phyloP scores from a whole-genome alignment of 2,113 vertebrate species.

The Lipotes vexillifer region DNA sequence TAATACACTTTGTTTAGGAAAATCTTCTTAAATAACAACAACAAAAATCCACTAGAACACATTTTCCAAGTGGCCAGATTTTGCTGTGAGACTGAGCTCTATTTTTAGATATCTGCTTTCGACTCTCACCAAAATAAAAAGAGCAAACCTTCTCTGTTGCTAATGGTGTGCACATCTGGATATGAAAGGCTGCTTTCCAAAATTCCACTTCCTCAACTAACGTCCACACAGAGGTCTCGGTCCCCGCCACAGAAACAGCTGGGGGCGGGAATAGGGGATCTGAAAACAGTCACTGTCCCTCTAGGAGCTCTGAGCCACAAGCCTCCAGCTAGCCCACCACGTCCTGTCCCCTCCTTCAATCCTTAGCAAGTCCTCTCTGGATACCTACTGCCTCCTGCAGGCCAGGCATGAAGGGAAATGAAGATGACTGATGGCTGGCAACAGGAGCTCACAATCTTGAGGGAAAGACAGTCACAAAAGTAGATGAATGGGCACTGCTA shows the following conservation, averaged over 20 bases:
- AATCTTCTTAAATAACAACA: neutral
- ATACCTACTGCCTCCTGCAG: neutral
- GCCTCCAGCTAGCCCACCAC: neutral
- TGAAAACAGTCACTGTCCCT: neutral
- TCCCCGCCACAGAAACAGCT: neutral
- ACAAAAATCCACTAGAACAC: neutral
- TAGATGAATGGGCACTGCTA: accelerated
- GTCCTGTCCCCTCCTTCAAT: neutral
- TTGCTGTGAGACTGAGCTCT: neutral
- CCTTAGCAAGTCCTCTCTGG: neutral
- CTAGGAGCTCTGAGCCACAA: neutral
- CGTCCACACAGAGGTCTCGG: neutral
- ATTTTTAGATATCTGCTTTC: neutral
- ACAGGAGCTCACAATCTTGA: neutral
- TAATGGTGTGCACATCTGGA: neutral
- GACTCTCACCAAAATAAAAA: neutral
- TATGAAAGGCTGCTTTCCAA: neutral
- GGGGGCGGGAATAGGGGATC: neutral
- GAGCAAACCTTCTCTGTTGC: neutral
- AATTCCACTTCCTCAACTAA: neutral
- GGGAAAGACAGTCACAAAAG: neutral
- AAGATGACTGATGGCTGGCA: neutral
- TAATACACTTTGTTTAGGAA: neutral
- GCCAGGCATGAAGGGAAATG: neutral
- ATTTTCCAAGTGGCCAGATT: neutral